Evolutionary conservation across 2,888 invertebrate species (phyloP).

Genomic region (Biston stratarius): DNA sequence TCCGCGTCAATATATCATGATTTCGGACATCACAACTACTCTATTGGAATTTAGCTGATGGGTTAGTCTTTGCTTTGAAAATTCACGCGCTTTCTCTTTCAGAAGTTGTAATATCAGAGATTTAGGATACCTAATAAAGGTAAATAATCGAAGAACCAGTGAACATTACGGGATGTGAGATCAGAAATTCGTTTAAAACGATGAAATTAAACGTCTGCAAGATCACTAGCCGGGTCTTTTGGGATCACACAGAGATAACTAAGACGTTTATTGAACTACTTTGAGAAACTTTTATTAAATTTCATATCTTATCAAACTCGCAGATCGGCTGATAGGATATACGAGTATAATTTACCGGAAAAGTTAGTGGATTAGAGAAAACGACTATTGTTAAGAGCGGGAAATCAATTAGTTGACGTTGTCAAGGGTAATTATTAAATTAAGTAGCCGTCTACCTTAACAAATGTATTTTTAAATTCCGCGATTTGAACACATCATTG

Average conservation of each 20-base stretch:
- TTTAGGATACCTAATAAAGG: conserved; percentile 3
- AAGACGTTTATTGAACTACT: conserved; percentile 69
- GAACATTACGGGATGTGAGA: conserved; percentile 69
- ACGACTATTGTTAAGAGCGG: conserved; percentile 24
- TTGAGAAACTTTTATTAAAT: conserved; percentile 65
- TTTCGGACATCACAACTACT: conserved; percentile 77
- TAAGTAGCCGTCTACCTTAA: too few species aligned
- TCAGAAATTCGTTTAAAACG: conserved; percentile 75
- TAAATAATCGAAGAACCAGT: conserved; percentile 18
- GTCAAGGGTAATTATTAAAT: neutral
- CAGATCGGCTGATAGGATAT: conserved; percentile 59
- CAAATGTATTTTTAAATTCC: too few species aligned
- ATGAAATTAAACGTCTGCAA: conserved; percentile 74
- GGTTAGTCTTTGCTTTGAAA: conserved; percentile 62
- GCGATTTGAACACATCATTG: too few species aligned
- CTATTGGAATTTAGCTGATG: conserved; percentile 80
- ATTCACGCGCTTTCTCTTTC: conserved; percentile 56
- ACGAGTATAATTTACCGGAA: conserved; percentile 51
- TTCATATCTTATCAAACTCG: conserved; percentile 55
- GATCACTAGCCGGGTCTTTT: conserved; percentile 69
- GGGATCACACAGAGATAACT: conserved; percentile 70
- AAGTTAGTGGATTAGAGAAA: conserved; percentile 42
- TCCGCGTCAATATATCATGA: conserved; percentile 78
- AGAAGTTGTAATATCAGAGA: conserved; percentile 5
- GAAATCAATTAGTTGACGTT: conserved; percentile 17